phyloP scores from a whole-genome alignment of 2,797 vertebrate genomes.

The Notolabrus celidotus region DNA sequence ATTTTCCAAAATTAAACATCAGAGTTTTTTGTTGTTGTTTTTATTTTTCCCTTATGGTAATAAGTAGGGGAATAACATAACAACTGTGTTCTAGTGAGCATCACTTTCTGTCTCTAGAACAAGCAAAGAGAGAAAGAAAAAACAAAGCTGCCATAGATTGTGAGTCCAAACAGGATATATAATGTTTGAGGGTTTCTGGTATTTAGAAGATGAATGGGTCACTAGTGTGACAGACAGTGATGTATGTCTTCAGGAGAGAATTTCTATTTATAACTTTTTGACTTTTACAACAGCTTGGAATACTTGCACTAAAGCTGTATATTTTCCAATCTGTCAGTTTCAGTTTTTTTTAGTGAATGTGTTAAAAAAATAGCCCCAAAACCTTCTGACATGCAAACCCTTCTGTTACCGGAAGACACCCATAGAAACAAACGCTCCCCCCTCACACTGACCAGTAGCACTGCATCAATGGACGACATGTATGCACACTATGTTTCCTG shows the following conservation, averaged over 20 bases:
- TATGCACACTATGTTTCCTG: constrained; percentile 71
- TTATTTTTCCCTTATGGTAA: constrained; percentile 6
- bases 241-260: constrained; percentile 5
- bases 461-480: constrained; percentile 47
- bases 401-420: constrained; percentile 37
- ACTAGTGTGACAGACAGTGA: constrained; percentile 14
- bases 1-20: too few species aligned
- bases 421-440: not conserved
- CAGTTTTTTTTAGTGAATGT: not conserved
- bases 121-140: constrained; percentile 4
- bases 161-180: constrained; percentile 27
- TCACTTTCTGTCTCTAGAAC: constrained; percentile 3
- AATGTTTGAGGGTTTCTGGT: constrained; percentile 17
- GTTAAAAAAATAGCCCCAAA: constrained; percentile 21
- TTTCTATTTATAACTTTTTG: not conserved
- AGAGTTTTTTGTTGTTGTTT: constrained; percentile 5
- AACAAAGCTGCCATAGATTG: constrained; percentile 9
- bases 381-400: not conserved
- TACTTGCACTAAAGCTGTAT: not conserved
- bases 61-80: not conserved
- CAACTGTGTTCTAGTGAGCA: not conserved
- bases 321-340: not conserved
- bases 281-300: too few species aligned
- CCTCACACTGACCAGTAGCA: constrained; percentile 8
- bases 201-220: constrained; percentile 25